Evolutionary conservation across 2,113 vertebrate species (phyloP), one percentile per base, ranked within the genome.

Genomic region (Cygnus atratus): DNA sequence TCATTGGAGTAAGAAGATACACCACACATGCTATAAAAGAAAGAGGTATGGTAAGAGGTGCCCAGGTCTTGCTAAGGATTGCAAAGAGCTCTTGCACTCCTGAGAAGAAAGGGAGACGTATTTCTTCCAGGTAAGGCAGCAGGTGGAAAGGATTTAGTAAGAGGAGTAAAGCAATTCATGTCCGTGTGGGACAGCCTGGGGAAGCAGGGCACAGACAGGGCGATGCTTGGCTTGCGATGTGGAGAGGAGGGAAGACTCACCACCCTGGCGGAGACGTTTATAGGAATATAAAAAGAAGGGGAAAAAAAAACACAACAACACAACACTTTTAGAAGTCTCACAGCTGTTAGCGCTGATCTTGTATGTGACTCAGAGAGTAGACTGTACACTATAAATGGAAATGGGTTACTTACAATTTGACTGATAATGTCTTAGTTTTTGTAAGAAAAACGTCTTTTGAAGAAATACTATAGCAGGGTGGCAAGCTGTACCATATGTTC

Each of bases 311-410:
- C 46, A 48, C 46, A 48, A 48, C 20, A 6, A 22, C 46, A 48
- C 61, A 35, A 33, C 90, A 89, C 76, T 93, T 95, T 68, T 39
- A 85, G 67, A 88, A 95, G 82, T 87, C 90, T 96, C 91, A 33
- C 96, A 97, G 97, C 97, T 97, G 96, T 90, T 95, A 80, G 62
- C 81, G 90, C 90, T 1, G 50, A 93, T 92, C 10, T 13, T 66
- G 67, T 68, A 62, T 62, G 73, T 95, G 96, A 96, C 94, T 97
- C 96, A 96, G 93, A 96, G 94, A 58, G 91, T 79, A 96, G 96
- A 94, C 93, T 81, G 86, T 54, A 73, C 6, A 39, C 96, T 97
- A 97, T 96, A 97, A 97, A 96, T 97, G 96, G 97, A 98, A 97
- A 92, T 90, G 92, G 95, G 91, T 94, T 97, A 88, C 92, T 97